Base-by-base conservation (phyloP, 2,113 vertebrate species). In the Speoplatyrhinus poulsoni region DNA sequence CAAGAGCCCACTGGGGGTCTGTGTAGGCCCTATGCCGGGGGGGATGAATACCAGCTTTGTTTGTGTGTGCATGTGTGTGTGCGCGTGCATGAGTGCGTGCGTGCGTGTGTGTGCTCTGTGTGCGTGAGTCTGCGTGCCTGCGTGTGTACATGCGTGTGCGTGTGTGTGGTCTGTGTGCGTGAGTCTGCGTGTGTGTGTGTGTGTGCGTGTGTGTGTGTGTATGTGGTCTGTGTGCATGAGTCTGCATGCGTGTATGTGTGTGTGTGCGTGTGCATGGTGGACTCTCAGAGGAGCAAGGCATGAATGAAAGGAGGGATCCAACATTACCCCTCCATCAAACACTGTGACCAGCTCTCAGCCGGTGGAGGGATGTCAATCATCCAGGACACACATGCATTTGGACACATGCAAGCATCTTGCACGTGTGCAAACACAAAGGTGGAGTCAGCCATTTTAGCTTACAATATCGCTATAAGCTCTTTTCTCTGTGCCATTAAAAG, bases 341-440 rank as follows among this genome's bases (percentile, higher is more conserved):
- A 8, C 67, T 15, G 46, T 72, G 78, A 76, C 78, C 75, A 77
- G 55, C 67, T 72, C 56, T 62, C 67, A 73, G 82, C 72, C 65
- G 17, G 48, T 46, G 58, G 76, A 19, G 61, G 75, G 77, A 65
- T 86, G 89, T 89, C 89, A 88, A 79, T 91, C 89, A 88, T 65
- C 70, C 71, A 68, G 26, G 9, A 73, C 75, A 71, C 72, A 55
- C 81, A 74, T 75, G 77, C 81, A n/a, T 79, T 41, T 53, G 65
- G 54, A 26, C 80, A 79, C 69, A 63, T 61, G 80, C 70, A 69
- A 61, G 71, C 26, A 26, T 26, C 26, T 2, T 2, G 2, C 26
- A 26, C 26, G 3, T 26, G 26, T 26, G 19, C 19, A 26, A 26
- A 2, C 26, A 26, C 26, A 26, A 26, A 26, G 26, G 26, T 26